Evolutionary conservation across 2,888 invertebrate genomes (phyloP).

Genomic region (Luffia ferchaultella): DNA sequence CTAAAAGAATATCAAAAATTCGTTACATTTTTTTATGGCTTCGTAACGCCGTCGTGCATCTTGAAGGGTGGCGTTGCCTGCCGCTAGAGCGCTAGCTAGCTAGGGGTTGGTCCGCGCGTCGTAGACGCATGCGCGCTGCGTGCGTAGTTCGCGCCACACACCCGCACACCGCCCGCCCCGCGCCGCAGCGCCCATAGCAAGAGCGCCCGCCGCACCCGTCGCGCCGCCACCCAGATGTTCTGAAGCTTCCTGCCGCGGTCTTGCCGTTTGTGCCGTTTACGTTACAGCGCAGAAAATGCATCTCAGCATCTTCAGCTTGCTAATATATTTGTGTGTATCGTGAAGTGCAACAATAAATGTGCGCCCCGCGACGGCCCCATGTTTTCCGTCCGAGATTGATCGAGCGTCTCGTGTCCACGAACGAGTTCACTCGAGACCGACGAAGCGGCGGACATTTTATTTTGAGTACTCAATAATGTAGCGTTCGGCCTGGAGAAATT

Average conservation of each 20-base stretch:
- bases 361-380: constrained; percentile 12
- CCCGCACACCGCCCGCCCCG: constrained; percentile 23
- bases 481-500: constrained; percentile 63
- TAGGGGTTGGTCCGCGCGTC: constrained; percentile 53
- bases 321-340: constrained; percentile 45
- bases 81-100: constrained; percentile 28
- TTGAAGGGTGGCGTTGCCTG: constrained; percentile 40
- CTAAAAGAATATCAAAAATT: constrained; percentile 57
- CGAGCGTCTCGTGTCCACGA: constrained; percentile 63
- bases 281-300: constrained; percentile 37
- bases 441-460: constrained; percentile 69
- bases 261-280: constrained; percentile 27
- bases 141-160: constrained; percentile 66
- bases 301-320: constrained; percentile 42
- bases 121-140: constrained; percentile 27
- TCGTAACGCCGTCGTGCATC: constrained; percentile 50
- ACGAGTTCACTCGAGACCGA: constrained; percentile 66
- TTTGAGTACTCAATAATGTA: constrained; percentile 67
- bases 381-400: constrained; percentile 39
- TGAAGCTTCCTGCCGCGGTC: constrained; percentile 61
- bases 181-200: constrained; percentile 5
- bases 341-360: constrained; percentile 34
- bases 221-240: constrained; percentile 54
- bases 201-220: neutral
- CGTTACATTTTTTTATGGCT: constrained; percentile 61